Conservation (phyloP, 2,888 invertebrate species). For the Drosophila incognita region DNA sequence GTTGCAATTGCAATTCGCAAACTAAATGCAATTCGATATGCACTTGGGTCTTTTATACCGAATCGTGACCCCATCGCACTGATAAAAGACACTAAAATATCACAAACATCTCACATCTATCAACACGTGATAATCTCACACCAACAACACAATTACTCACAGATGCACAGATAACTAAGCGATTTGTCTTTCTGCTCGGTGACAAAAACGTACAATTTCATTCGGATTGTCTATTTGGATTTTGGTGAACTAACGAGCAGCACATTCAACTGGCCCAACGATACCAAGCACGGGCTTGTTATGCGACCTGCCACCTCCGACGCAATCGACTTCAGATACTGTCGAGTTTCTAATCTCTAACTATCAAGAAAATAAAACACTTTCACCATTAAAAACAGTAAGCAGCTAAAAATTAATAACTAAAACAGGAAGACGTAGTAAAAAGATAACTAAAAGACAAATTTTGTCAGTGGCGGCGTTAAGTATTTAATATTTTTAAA, state of each 20-base stretch:
- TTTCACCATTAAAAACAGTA: not conserved
- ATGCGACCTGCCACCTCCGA: not conserved
- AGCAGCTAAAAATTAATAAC: not conserved
- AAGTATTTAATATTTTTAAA: not conserved
- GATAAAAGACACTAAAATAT: conserved; percentile 23
- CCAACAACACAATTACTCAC: not conserved
- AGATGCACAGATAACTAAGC: not conserved
- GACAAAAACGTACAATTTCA: not conserved
- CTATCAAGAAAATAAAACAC: not conserved
- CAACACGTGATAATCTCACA: conserved; percentile 47
- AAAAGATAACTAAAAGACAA: not conserved
- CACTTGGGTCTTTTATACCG: conserved; percentile 57
- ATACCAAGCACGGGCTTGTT: not conserved
- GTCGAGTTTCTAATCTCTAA: not conserved
- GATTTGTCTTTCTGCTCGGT: not conserved
- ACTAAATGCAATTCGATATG: conserved; percentile 60
- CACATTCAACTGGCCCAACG: not conserved
- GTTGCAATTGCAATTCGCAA: conserved; percentile 21
- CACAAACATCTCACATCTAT: conserved; percentile 6
- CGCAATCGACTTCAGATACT: not conserved
- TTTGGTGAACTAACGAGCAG: not conserved
- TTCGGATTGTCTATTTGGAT: not conserved
- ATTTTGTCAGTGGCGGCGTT: not conserved
- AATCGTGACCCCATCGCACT: conserved; percentile 16
- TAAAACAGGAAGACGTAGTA: not conserved